phyloP scores from a whole-genome alignment of 1,140 invertebrate species.

The Bradysia coprophila region DNA sequence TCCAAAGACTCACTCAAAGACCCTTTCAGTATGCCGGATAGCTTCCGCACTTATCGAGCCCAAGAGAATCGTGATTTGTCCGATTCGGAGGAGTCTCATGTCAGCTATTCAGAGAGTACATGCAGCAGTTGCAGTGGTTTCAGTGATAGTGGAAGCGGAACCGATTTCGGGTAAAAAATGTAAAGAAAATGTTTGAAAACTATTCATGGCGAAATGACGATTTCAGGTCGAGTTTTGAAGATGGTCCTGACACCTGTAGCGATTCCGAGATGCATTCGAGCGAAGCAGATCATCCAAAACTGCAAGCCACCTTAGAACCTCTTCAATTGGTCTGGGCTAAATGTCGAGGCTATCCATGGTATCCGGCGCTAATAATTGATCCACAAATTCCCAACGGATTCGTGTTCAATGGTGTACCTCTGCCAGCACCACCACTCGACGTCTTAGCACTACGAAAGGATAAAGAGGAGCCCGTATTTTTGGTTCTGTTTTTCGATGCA shows the following conservation, averaged over 20 bases:
- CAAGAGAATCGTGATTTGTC: constrained; percentile 18
- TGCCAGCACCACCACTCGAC: constrained; percentile 82
- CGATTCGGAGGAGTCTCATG: constrained; percentile 17
- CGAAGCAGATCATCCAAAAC: not conserved
- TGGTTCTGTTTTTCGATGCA: constrained; percentile 89
- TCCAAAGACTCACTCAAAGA: not conserved
- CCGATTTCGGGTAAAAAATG: constrained; percentile 11
- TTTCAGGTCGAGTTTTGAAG: not conserved
- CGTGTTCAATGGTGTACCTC: constrained; percentile 80
- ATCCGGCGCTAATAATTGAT: constrained; percentile 89
- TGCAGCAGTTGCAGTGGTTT: constrained; percentile 23
- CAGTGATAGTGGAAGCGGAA: constrained; percentile 17
- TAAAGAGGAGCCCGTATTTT: constrained; percentile 59
- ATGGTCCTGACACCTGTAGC: not conserved
- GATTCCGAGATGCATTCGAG: not conserved
- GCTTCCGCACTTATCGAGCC: constrained; percentile 20
- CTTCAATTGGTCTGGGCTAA: constrained; percentile 93
- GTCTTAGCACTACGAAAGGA: constrained; percentile 68
- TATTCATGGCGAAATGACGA: no score
- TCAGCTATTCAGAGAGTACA: constrained; percentile 17
- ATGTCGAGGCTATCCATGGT: constrained; percentile 91
- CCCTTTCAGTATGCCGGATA: constrained; percentile 16
- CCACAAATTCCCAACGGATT: constrained; percentile 83
- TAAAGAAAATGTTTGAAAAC: no score
- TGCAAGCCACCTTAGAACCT: constrained; percentile 30